Evolutionary conservation across 2,888 invertebrate genomes (phyloP).

Genomic region (Tipula helvola): DNA sequence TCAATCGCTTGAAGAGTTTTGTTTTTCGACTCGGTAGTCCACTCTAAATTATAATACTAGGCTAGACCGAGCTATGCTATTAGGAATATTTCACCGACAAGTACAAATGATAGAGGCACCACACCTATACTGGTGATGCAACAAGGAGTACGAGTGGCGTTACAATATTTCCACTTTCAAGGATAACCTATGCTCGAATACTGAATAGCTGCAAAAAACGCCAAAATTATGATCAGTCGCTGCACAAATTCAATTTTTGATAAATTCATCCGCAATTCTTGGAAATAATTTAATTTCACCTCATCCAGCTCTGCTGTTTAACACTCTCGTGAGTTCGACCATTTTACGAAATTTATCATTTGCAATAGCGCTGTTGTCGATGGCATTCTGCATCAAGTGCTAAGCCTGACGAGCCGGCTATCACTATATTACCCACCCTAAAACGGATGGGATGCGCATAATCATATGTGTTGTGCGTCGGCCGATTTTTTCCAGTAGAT

Average conservation of each 20-base stretch:
- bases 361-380: conserved; percentile 38
- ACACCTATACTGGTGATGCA: conserved; percentile 45
- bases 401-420: conserved; percentile 42
- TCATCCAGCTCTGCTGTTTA: conserved; percentile 13
- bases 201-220: conserved; percentile 47
- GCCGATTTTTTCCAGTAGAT: conserved; percentile 48
- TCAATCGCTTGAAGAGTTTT: conserved; percentile 51
- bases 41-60: conserved; percentile 41
- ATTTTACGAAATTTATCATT: conserved; percentile 39
- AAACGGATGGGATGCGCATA: conserved; percentile 41
- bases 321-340: conserved; percentile 34
- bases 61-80: conserved; percentile 43
- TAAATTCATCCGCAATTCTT: background rate
- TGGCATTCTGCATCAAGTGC: conserved; percentile 42
- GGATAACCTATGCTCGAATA: conserved; percentile 52
- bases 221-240: conserved; percentile 45
- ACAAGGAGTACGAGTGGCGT: conserved; percentile 40
- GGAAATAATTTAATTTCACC: conserved; percentile 23
- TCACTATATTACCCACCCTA: conserved; percentile 48
- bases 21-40: conserved; percentile 50
- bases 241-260: conserved; percentile 23
- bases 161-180: conserved; percentile 30
- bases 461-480: conserved; percentile 44
- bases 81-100: conserved; percentile 53
- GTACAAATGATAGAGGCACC: conserved; percentile 52